Percentiles rank a stretch among this genome's conserved stretches.
Evolutionary conservation across 2,797 vertebrate species (phyloP).

Genomic region (Poeciliopsis gracilis): DNA sequence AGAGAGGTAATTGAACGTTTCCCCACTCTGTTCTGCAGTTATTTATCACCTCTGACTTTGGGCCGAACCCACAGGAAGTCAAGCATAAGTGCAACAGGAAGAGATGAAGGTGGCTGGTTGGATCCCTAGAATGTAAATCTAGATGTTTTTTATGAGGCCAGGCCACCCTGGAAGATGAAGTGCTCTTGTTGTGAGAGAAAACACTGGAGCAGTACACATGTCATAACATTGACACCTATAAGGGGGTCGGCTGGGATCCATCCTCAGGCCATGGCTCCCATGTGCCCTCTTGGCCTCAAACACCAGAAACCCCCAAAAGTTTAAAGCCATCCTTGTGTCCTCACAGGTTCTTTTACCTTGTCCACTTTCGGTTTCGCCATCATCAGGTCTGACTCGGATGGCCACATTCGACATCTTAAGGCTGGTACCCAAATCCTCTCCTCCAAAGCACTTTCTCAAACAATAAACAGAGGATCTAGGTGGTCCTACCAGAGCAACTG

Average conservation of each 20-base stretch:
- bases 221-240: conserved; percentile 88
- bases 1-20: conserved; percentile 54
- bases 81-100: conserved; percentile 86
- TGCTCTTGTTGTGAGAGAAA: conserved; percentile 93
- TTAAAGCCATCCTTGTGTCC: conserved; percentile 36
- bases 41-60: conserved; percentile 73
- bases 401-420: conserved; percentile 52
- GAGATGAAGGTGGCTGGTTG: conserved; percentile 81
- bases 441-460: conserved; percentile 82
- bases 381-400: conserved; percentile 34
- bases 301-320: conserved; percentile 28
- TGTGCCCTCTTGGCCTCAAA: conserved; percentile 67
- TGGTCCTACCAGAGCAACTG: conserved; percentile 86
- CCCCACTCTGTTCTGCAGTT: conserved; percentile 68
- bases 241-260: conserved; percentile 73
- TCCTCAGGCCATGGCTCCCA: conserved; percentile 72
- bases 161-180: conserved; percentile 91
- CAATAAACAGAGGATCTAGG: conserved; percentile 87
- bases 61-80: conserved; percentile 79
- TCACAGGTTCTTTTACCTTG: conserved; percentile 19
- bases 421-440: conserved; percentile 70
- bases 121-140: conserved; percentile 89
- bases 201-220: conserved; percentile 89
- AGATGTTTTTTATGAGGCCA: conserved; percentile 83
- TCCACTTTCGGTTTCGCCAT: conserved; percentile 17